These are phyloP conservation scores for Arbacia lixula DNA, from an alignment of 53 echinoderm and acorn worm genomes.

Conservation along the genomic window DNA sequence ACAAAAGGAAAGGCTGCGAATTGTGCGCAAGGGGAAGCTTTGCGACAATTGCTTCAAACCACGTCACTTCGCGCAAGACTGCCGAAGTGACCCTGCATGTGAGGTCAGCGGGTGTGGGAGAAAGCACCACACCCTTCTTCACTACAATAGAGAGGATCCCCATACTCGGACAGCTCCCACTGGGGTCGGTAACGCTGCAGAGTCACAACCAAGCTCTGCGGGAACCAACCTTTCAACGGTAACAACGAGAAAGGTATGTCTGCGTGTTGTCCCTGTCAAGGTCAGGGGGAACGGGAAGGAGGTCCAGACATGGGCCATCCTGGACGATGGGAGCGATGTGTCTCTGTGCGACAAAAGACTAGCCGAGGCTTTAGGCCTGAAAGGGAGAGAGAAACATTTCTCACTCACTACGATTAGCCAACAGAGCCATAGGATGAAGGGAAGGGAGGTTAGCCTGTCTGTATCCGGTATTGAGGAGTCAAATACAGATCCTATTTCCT, in stretches of 20 bases:
- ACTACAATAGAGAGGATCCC: too few relatives aligned
- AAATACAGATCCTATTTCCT: slow-evolving; percentile 40
- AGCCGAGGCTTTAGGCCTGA: slow-evolving; percentile 56
- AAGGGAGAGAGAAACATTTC: slow-evolving; percentile 43
- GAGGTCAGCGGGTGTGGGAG: slow-evolving; percentile 57
- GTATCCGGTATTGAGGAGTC: slow-evolving; percentile 21
- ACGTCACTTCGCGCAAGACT: slow-evolving; percentile 57
- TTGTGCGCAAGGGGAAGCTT: slow-evolving; percentile 41
- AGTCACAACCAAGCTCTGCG: too few relatives aligned
- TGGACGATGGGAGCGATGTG: slow-evolving; percentile 74
- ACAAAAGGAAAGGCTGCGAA: slow-evolving; percentile 44
- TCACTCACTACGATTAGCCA: slow-evolving; percentile 56
- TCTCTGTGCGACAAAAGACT: slow-evolving; percentile 67
- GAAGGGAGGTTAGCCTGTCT: slow-evolving; percentile 54
- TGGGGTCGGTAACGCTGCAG: slow-evolving; percentile 52
- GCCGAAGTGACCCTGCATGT: slow-evolving; percentile 38
- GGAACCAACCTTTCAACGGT: too few relatives aligned
- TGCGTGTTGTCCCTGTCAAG: slow-evolving; percentile 69
- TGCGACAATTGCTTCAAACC: slow-evolving; percentile 72
- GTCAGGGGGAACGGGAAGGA: slow-evolving; percentile 37
- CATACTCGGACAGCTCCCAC: too few relatives aligned
- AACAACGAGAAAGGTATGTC: slow-evolving; percentile 64
- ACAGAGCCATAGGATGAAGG: not conserved
- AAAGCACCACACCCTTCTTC: slow-evolving; percentile 73
- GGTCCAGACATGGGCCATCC: slow-evolving; percentile 68